Evolutionary conservation across 1,140 invertebrate genomes (phyloP).

Genomic region (Melitaea cinxia): DNA sequence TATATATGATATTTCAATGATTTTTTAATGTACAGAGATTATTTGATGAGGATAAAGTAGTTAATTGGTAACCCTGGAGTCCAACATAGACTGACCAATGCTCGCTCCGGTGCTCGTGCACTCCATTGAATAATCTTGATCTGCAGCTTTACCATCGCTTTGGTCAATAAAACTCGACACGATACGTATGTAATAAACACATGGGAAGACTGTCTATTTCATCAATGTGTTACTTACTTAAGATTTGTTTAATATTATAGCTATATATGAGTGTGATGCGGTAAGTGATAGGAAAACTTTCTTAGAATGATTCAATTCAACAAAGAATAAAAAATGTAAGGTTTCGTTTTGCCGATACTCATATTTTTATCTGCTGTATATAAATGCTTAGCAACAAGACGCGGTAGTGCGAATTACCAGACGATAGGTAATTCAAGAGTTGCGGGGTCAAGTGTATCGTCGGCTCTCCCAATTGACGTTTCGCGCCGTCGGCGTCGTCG

Average conservation of each 20-base stretch:
- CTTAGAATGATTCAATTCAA: too few relatives aligned
- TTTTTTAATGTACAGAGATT: neutral
- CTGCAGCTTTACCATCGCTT: constrained; percentile 56
- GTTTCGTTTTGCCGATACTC: neutral
- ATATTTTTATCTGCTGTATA: constrained; percentile 18
- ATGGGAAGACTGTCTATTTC: neutral
- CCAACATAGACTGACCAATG: constrained; percentile 13
- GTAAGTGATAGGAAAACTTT: too few relatives aligned
- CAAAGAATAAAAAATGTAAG: neutral
- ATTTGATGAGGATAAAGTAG: neutral
- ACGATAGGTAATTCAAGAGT: constrained; percentile 68
- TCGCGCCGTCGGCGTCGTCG: constrained; percentile 53
- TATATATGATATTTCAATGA: neutral
- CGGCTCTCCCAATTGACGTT: constrained; percentile 66
- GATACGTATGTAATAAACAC: neutral
- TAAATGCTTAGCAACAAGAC: constrained; percentile 48
- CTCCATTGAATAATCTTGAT: constrained; percentile 71
- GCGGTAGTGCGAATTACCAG: constrained; percentile 48
- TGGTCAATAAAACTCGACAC: constrained; percentile 18
- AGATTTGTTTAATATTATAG: neutral
- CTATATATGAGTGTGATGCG: too few relatives aligned
- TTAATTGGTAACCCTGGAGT: constrained; percentile 29
- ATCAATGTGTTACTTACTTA: neutral
- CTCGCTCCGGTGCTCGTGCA: constrained; percentile 57
- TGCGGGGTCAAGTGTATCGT: constrained; percentile 71